Conservation (phyloP, 2,113 vertebrate genomes). For the Istiophorus platypterus region DNA sequence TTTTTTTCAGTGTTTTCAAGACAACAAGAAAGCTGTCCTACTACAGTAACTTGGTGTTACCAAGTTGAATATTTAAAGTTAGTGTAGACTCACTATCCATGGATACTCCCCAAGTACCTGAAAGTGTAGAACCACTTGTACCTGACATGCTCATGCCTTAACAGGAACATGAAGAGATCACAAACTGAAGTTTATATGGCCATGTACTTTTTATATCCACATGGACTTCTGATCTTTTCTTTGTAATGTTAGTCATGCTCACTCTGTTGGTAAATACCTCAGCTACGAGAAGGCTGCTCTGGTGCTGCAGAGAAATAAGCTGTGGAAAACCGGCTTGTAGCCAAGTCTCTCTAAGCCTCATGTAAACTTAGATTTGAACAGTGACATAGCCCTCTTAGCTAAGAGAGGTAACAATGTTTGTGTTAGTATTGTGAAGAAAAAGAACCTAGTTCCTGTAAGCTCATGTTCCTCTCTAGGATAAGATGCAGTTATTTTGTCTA, state of each 20-base stretch:
- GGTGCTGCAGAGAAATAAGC: conserved; percentile 15
- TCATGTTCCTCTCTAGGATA: neutral
- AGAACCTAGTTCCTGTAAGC: neutral
- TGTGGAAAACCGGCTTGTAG: conserved; percentile 1
- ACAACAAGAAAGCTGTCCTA: neutral
- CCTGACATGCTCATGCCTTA: neutral
- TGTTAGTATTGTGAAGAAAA: neutral
- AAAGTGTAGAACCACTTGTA: neutral
- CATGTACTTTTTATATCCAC: neutral
- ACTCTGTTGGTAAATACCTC: conserved; percentile 10
- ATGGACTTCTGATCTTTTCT: conserved; percentile 22
- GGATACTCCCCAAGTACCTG: neutral
- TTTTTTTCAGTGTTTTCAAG: neutral
- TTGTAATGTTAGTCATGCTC: conserved; percentile 12
- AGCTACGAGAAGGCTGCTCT: neutral
- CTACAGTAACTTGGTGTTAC: neutral
- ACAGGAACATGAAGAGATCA: neutral
- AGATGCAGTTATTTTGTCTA: neutral
- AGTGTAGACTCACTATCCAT: neutral
- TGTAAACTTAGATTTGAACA: conserved; percentile 5
- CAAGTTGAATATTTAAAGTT: conserved; percentile 5
- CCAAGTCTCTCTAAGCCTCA: neutral
- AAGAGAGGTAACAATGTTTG: neutral
- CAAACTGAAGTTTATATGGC: neutral
- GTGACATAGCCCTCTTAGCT: neutral